These are phyloP conservation scores for Crotalus viridis DNA, from an alignment of 2,113 vertebrate species.

Conservation along the genomic window DNA sequence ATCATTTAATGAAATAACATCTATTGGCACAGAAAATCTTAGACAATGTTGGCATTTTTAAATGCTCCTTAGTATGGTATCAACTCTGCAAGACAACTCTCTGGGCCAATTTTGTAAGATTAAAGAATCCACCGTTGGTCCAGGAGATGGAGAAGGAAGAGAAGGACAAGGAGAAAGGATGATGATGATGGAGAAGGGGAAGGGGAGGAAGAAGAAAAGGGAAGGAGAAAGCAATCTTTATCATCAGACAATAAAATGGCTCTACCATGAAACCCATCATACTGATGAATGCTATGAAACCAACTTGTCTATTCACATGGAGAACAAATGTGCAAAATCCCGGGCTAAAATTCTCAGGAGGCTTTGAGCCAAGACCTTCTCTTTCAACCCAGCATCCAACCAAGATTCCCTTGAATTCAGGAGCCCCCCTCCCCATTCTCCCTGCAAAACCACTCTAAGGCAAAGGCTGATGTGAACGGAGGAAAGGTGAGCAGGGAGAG, in stretches of 20 bases:
- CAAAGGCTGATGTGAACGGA: not conserved
- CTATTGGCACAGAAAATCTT: not conserved
- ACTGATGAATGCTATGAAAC: not conserved
- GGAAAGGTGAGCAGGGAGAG: not conserved
- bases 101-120: not conserved
- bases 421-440: not conserved
- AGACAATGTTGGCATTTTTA: not conserved
- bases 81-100: not conserved
- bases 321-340: not conserved
- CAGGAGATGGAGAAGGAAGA: not conserved
- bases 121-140: not conserved
- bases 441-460: not conserved
- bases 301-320: not conserved
- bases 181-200: not conserved
- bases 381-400: not conserved
- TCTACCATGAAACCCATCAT: not conserved
- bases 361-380: not conserved
- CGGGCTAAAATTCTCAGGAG: not conserved
- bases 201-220: too few relatives aligned
- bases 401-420: not conserved
- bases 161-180: too few relatives aligned
- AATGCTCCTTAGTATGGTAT: not conserved
- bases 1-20: not conserved
- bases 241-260: not conserved
- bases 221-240: not conserved